These are phyloP conservation scores for Vanessa tameamea DNA, from an alignment of 1,140 invertebrate species.

Conservation along the genomic window DNA sequence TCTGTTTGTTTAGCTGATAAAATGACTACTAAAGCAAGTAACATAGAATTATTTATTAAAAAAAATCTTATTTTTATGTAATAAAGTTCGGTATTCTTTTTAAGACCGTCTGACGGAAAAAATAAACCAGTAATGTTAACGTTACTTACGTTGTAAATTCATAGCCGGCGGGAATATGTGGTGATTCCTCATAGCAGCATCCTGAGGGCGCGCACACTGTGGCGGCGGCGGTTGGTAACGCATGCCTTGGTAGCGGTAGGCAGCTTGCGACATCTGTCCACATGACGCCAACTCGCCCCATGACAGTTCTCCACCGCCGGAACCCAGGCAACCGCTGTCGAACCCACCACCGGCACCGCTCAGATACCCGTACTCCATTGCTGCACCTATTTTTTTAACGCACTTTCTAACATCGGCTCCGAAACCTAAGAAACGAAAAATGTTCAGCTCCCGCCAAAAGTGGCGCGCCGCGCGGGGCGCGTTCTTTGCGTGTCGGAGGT, in stretches of 20 bases:
- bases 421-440: conserved; percentile 32
- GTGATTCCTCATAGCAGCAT: conserved; percentile 73
- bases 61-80: neutral
- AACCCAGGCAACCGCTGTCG: conserved; percentile 67
- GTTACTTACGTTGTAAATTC: conserved; percentile 79
- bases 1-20: no score
- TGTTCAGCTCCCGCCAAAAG: conserved; percentile 36
- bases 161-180: conserved; percentile 79
- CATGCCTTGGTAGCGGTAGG: conserved; percentile 85
- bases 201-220: conserved; percentile 75
- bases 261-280: conserved; percentile 91
- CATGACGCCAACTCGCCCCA: conserved; percentile 92
- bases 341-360: conserved; percentile 75
- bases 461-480: conserved; percentile 58
- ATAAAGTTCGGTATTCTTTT: conserved; percentile 24
- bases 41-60: no score
- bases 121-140: neutral
- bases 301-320: conserved; percentile 76
- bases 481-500: conserved; percentile 50
- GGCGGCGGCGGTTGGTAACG: conserved; percentile 75
- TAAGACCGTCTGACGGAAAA: neutral
- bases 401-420: conserved; percentile 55
- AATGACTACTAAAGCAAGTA: no score
- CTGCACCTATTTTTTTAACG: conserved; percentile 47
- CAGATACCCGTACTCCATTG: conserved; percentile 80